Conservation (phyloP, 2,113 vertebrate species). For the Burhinus bistriatus region DNA sequence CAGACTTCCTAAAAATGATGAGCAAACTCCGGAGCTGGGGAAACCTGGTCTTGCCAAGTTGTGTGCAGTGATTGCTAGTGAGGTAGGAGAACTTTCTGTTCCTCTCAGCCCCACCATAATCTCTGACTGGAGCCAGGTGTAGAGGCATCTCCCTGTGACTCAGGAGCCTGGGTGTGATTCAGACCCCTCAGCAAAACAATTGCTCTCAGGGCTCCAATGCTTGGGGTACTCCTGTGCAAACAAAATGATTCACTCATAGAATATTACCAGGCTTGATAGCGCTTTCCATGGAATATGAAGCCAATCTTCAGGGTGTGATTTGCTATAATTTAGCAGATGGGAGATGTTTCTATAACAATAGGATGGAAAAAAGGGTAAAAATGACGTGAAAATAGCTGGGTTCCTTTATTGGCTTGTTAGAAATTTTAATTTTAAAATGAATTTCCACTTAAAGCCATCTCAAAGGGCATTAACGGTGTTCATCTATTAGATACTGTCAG, state of each 20-base stretch:
- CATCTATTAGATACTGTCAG: neutral
- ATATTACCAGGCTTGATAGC: neutral
- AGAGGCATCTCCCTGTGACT: neutral
- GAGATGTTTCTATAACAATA: neutral
- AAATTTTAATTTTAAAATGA: neutral
- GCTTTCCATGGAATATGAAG: neutral
- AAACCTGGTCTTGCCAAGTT: neutral
- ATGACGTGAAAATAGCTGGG: neutral
- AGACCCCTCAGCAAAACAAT: neutral
- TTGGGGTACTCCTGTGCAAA: neutral
- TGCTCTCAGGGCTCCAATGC: neutral
- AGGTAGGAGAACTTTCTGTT: neutral
- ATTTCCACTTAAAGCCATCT: neutral
- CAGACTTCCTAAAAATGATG: neutral
- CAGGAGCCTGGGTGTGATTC: accelerated
- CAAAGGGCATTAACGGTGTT: neutral
- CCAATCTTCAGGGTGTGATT: neutral
- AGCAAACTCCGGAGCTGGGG: neutral
- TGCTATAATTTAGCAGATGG: neutral
- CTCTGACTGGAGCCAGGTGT: neutral
- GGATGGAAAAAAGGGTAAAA: neutral
- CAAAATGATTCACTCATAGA: neutral
- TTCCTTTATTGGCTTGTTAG: neutral
- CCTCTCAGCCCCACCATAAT: neutral
- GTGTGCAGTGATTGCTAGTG: no score